Evolutionary conservation across 2,888 invertebrate species (phyloP).

Genomic region (Drosophila picticornis): DNA sequence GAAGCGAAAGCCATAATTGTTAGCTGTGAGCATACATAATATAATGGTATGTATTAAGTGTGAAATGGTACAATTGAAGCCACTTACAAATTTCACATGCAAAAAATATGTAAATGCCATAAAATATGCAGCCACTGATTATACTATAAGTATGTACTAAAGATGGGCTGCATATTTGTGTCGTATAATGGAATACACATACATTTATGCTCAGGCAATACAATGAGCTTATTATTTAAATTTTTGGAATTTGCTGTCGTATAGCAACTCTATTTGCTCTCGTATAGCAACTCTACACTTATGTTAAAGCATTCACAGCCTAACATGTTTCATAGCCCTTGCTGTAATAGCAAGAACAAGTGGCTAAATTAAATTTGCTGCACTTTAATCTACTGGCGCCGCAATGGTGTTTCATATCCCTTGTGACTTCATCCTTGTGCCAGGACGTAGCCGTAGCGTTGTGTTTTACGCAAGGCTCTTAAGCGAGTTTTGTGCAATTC

Average conservation of each 20-base stretch:
- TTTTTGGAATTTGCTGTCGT: neutral
- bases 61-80: conserved; percentile 1
- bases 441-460: conserved; percentile 36
- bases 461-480: conserved; percentile 42
- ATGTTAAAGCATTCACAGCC: too few species aligned
- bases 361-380: conserved; percentile 61
- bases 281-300: neutral
- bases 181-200: neutral
- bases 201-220: neutral
- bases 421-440: conserved; percentile 28
- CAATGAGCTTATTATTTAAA: neutral
- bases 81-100: conserved; percentile 6
- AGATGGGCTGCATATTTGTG: neutral
- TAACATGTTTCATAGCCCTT: neutral
- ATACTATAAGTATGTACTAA: neutral
- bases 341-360: neutral
- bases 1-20: conserved; percentile 27
- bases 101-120: neutral
- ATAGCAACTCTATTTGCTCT: neutral
- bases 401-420: conserved; percentile 14
- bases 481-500: conserved; percentile 53
- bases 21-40: conserved; percentile 13
- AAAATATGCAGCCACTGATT: neutral
- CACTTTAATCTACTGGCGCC: conserved; percentile 62
- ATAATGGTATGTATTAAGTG: neutral